phyloP scores from a whole-genome alignment of 2,113 vertebrate genomes.

The Odocoileus virginianus region DNA sequence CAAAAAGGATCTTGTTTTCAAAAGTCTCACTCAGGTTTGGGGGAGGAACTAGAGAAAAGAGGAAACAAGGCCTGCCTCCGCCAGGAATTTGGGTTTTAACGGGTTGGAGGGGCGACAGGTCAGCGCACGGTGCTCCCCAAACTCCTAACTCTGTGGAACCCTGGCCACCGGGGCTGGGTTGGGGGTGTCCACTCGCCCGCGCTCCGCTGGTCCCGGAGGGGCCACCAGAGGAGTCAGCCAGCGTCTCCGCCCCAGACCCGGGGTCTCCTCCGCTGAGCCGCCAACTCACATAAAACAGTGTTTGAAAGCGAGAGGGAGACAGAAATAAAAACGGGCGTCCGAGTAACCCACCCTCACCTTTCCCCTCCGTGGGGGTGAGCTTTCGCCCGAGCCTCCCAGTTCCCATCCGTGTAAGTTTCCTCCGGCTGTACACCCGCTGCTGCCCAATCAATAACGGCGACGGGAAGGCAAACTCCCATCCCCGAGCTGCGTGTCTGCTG shows the following conservation, averaged over 20 bases:
- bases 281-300: constrained; percentile 56
- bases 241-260: not conserved
- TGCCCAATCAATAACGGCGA: constrained; percentile 26
- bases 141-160: constrained; percentile 34
- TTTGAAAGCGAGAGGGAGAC: not conserved
- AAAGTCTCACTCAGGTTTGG: constrained; percentile 67
- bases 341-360: constrained; percentile 17
- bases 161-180: not conserved
- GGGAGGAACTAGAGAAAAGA: constrained; percentile 60
- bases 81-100: constrained; percentile 13
- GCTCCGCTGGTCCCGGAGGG: not conserved
- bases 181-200: not conserved
- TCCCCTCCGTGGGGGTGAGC: constrained; percentile 23
- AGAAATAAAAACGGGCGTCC: constrained; percentile 17
- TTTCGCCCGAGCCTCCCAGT: not conserved
- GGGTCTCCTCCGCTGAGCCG: not conserved
- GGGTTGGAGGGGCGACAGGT: constrained; percentile 20
- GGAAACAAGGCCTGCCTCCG: constrained; percentile 59
- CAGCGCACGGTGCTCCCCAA: not conserved
- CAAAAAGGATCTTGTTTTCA: constrained; percentile 71
- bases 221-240: not conserved
- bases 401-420: constrained; percentile 61
- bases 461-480: constrained; percentile 43
- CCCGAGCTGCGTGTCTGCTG: constrained; percentile 35
- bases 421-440: constrained; percentile 25